These are phyloP conservation scores for Hylaeus volcanicus DNA, from an alignment of 1,140 invertebrate species.

Conservation along the genomic window DNA sequence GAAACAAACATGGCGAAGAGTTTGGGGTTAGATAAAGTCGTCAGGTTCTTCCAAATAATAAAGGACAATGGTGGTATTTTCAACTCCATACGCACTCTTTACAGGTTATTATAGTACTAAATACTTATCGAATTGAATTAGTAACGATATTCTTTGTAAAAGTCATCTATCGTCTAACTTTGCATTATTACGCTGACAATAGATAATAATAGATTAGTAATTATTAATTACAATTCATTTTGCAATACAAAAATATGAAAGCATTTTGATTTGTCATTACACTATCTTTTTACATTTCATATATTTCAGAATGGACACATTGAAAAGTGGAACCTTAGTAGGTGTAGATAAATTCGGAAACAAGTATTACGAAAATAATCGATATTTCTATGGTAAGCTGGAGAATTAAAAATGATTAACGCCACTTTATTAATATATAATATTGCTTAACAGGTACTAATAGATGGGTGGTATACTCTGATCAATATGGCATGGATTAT, in stretches of 20 bases:
- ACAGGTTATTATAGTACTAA: constrained; percentile 83
- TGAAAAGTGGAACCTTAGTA: constrained; percentile 92
- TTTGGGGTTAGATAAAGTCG: constrained; percentile 88
- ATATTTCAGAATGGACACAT: constrained; percentile 88
- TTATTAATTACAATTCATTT: constrained; percentile 26
- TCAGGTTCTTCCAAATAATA: constrained; percentile 85
- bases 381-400: constrained; percentile 89
- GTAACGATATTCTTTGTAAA: constrained; percentile 26
- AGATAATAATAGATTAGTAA: constrained; percentile 48
- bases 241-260: not conserved
- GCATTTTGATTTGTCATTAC: constrained; percentile 41
- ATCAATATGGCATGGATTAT: constrained; percentile 90
- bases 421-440: constrained; percentile 16
- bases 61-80: constrained; percentile 89
- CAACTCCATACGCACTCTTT: constrained; percentile 86
- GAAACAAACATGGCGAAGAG: constrained; percentile 82
- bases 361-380: constrained; percentile 96
- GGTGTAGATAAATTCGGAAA: constrained; percentile 98
- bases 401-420: not conserved
- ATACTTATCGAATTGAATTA: constrained; percentile 17
- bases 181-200: constrained; percentile 40
- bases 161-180: not conserved
- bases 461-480: constrained; percentile 95
- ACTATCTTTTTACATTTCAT: constrained; percentile 61
- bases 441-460: constrained; percentile 85